Percentiles rank a stretch among this genome's conserved stretches.
Evolutionary conservation across 2,888 invertebrate species (phyloP).

Genomic region (Anorthoa munda): DNA sequence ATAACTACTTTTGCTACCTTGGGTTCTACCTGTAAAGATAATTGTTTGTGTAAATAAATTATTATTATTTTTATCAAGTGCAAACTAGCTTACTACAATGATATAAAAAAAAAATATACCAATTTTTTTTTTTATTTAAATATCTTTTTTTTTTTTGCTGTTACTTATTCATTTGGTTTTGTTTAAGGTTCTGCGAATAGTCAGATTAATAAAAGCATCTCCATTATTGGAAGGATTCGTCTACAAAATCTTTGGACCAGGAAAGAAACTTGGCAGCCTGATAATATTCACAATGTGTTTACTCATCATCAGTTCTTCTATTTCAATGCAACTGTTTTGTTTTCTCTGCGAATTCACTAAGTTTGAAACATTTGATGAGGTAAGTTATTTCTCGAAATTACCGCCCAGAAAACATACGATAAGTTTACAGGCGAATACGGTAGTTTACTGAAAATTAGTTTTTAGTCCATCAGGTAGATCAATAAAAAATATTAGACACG

Average conservation of each 20-base stretch:
- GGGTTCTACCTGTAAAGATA: no score
- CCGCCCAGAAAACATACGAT: not conserved
- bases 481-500: no score
- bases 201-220: slow-evolving; percentile 99
- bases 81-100: not conserved
- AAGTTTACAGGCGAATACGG: not conserved
- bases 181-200: slow-evolving; percentile 96
- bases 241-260: slow-evolving; percentile 97
- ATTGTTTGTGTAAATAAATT: no score
- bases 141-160: no score
- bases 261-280: slow-evolving; percentile 99
- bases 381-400: slow-evolving; percentile 71
- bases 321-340: slow-evolving; percentile 99
- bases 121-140: no score
- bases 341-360: slow-evolving; percentile 98
- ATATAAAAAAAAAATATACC: no score
- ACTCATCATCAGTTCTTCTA: slow-evolving; percentile 99
- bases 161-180: not conserved
- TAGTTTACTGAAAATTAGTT: no score
- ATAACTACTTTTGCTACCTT: no score
- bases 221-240: slow-evolving; percentile 99
- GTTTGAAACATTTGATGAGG: slow-evolving; percentile 99
- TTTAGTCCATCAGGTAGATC: no score
- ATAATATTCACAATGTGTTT: slow-evolving; percentile 99
- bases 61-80: not conserved